A percentile compares a stretch with the other conserved stretches of the same genome.
Evolutionary conservation across 2,888 invertebrate species (phyloP).

Genomic region (Caenorhabditis macrosperma): DNA sequence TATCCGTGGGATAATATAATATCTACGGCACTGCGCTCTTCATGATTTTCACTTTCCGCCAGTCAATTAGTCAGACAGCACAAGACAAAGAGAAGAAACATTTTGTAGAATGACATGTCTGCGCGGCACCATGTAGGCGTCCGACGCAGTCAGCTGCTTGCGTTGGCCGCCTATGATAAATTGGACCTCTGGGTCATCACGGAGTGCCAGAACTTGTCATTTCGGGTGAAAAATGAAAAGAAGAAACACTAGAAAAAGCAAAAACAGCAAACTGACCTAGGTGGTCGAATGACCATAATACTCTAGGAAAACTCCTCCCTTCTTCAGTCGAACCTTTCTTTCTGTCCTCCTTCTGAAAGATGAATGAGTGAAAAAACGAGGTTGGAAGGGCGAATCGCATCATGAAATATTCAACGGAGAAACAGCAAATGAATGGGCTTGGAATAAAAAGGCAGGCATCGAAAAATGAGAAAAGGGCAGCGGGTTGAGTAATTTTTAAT

Average conservation of each 20-base stretch:
- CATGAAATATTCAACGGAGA: conserved; percentile 54
- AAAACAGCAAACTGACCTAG: conserved; percentile 51
- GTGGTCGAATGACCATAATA: conserved; percentile 62
- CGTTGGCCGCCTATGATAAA: conserved; percentile 44
- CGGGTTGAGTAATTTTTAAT: conserved; percentile 39
- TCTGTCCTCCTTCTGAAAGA: conserved; percentile 55
- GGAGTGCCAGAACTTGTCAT: conserved; percentile 49
- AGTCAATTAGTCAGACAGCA: conserved; percentile 16
- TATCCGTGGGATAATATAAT: conserved; percentile 58
- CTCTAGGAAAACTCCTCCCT: conserved; percentile 23
- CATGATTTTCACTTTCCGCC: conserved; percentile 19
- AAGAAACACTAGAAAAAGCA: conserved; percentile 22
- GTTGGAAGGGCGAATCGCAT: conserved; percentile 34
- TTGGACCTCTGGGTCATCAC: conserved; percentile 54
- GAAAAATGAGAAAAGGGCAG: conserved; percentile 24
- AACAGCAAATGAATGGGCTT: conserved; percentile 46
- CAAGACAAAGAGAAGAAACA: conserved; percentile 15
- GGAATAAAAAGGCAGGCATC: conserved; percentile 24
- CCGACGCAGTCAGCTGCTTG: conserved; percentile 23
- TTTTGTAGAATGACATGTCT: conserved; percentile 10
- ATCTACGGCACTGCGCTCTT: conserved; percentile 19
- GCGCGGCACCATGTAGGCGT: conserved; percentile 26
- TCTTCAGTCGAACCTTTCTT: conserved; percentile 47
- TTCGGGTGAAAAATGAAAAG: conserved; percentile 45
- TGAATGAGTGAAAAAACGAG: conserved; percentile 14